Evolutionary conservation across 2,888 invertebrate genomes (phyloP), one percentile per base, ranked within the genome.

Genomic region (Acanthococcus lagerstroemiae): DNA sequence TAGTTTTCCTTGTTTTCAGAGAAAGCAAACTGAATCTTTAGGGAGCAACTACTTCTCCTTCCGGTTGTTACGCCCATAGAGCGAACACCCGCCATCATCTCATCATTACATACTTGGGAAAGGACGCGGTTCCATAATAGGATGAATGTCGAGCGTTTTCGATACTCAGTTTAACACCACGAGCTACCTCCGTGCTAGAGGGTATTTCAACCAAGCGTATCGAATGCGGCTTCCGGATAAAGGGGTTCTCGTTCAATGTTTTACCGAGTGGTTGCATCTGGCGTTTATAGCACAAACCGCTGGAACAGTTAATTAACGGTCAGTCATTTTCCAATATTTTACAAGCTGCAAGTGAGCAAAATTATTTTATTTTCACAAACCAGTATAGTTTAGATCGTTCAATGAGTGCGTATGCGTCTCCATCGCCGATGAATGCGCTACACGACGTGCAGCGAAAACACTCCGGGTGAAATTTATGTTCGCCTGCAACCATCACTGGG

Each of bases 401-500:
- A n/a, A 94, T 85, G 58, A 95, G 80, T 1, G 93, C 92, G 76
- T 93, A 95, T 7, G 91, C 87, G 75, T 95, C 91, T 5, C 91
- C 91, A 78, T 94, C 93, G 68, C 93, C 95, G 72, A 95, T 89
- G 75, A 87, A 91, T 3, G 84, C 81, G 30, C 83, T 81, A 77
- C 95, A 95, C 27, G 84, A 83, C 55, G 81, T 81, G 76, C 95
- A 95, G 73, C 88, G 85, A 78, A 95, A 95, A 79, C 95, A 95
- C 80, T 95, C 95, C 52, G 94, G 93, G 79, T 95, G 95, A 79
- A 93, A 95, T 76, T 91, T 90, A 78, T 93, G 93, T 74, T 90
- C 90, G 27, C 94, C 95, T 22, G 94, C 94, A 69, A 92, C 85
- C 94, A 95, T 94, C 70, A 93, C 90, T 25, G 94, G 93, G 0